Conservation (phyloP, 2,113 vertebrate species). For the Triplophysa siluroides region DNA sequence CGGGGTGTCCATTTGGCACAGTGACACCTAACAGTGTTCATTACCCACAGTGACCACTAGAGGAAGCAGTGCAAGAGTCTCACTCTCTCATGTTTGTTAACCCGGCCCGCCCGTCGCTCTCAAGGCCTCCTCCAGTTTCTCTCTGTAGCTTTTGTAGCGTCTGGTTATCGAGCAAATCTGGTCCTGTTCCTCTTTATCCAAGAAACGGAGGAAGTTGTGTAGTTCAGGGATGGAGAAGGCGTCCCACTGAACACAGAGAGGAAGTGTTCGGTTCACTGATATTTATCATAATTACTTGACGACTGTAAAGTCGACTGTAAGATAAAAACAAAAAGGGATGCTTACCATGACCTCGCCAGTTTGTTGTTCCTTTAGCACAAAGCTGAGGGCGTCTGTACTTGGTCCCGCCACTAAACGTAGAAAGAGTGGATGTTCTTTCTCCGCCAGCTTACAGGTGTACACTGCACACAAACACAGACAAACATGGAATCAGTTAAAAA, state of each 20-base stretch:
- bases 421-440: constrained; percentile 88
- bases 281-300: not conserved
- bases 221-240: constrained; percentile 94
- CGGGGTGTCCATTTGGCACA: constrained; percentile 13
- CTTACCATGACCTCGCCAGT: constrained; percentile 91
- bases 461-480: constrained; percentile 69
- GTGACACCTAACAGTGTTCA: constrained; percentile 29
- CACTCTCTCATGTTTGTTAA: constrained; percentile 61
- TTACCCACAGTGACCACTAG: constrained; percentile 1
- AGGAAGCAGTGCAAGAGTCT: constrained; percentile 11
- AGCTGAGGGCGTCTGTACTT: constrained; percentile 83
- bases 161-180: constrained; percentile 78
- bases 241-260: constrained; percentile 82
- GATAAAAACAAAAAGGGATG: not conserved
- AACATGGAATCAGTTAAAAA: not conserved
- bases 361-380: constrained; percentile 92
- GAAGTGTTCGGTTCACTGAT: not conserved
- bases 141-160: constrained; percentile 82
- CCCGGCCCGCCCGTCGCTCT: constrained; percentile 70
- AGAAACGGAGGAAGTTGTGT: constrained; percentile 91
- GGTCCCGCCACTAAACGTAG: constrained; percentile 92
- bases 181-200: constrained; percentile 92
- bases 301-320: not conserved
- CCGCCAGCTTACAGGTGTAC: constrained; percentile 89
- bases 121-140: constrained; percentile 87